Evolutionary conservation across 2,888 invertebrate species (phyloP).

Genomic region (Colletes collaris): DNA sequence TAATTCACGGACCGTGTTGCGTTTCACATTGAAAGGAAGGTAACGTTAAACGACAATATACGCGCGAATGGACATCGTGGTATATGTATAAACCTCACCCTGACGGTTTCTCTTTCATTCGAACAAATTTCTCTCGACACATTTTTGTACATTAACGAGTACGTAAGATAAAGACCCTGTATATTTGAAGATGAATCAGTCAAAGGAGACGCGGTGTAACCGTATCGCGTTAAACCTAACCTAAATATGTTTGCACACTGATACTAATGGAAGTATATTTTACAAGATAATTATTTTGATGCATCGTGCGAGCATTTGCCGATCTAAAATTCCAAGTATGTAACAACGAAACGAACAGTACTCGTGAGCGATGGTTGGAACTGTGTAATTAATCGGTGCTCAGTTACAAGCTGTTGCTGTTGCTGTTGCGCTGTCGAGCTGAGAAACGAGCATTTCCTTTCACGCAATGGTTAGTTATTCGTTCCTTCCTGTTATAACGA

Average conservation of each 20-base stretch:
- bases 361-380: slow-evolving; percentile 49
- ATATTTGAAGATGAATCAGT: too few species aligned
- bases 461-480: slow-evolving; percentile 47
- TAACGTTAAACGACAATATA: slow-evolving; percentile 49
- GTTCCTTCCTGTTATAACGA: slow-evolving; percentile 23
- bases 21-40: slow-evolving; percentile 46
- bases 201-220: too few species aligned
- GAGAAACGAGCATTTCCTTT: slow-evolving; percentile 68
- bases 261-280: too few species aligned
- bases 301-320: too few species aligned
- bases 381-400: slow-evolving; percentile 64
- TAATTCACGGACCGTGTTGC: slow-evolving; percentile 34
- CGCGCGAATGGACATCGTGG: slow-evolving; percentile 1
- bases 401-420: slow-evolving; percentile 74
- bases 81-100: not conserved
- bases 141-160: too few species aligned
- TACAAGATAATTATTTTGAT: too few species aligned
- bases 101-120: too few species aligned
- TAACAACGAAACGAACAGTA: not conserved
- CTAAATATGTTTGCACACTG: too few species aligned
- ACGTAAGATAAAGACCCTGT: too few species aligned
- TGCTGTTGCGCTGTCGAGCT: slow-evolving; percentile 61
- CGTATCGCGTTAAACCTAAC: too few species aligned
- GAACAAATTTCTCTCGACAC: too few species aligned
- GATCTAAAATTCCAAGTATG: too few species aligned